Percentiles rank a stretch among this genome's conserved stretches.
phyloP scores from a whole-genome alignment of 2,797 vertebrate species.

The Periophthalmus magnuspinnatus region DNA sequence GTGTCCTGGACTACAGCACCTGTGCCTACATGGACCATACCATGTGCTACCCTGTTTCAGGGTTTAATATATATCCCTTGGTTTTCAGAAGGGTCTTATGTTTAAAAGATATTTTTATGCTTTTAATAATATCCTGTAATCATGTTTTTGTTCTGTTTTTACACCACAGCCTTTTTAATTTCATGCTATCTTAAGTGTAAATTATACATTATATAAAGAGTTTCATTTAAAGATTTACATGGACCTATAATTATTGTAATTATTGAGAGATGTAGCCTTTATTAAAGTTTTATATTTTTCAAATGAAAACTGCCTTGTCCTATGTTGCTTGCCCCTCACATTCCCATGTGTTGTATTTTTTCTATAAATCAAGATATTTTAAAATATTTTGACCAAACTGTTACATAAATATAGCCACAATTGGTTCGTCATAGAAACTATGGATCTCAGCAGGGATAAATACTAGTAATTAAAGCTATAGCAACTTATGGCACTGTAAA shows the following conservation, averaged over 20 bases:
- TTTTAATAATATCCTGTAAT: slow-evolving; percentile 96
- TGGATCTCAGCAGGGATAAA: too few species aligned
- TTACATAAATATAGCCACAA: not conserved
- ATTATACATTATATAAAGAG: slow-evolving; percentile 99
- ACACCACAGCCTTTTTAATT: slow-evolving; percentile 73
- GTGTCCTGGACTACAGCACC: slow-evolving; percentile 93
- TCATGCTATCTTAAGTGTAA: slow-evolving; percentile 97
- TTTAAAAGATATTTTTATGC: slow-evolving; percentile 96
- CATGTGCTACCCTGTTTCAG: slow-evolving; percentile 95
- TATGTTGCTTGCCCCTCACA: slow-evolving; percentile 18
- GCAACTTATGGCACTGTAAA: too few species aligned
- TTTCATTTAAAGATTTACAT: slow-evolving; percentile 98
- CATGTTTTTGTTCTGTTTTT: slow-evolving; percentile 74
- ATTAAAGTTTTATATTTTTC: slow-evolving; percentile 99
- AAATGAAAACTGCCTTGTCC: slow-evolving; percentile 72
- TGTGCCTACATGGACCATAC: slow-evolving; percentile 94
- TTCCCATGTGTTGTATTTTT: not conserved
- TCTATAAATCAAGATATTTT: not conserved
- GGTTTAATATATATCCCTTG: slow-evolving; percentile 92
- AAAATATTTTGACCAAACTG: not conserved
- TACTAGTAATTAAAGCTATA: too few species aligned
- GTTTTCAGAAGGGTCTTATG: slow-evolving; percentile 98
- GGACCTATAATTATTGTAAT: slow-evolving; percentile 99
- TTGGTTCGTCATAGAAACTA: too few species aligned
- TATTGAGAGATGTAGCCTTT: slow-evolving; percentile 99